These are phyloP conservation scores for Arbacia lixula DNA, from an alignment of 53 echinoderm and acorn worm species.

Conservation along the genomic window DNA sequence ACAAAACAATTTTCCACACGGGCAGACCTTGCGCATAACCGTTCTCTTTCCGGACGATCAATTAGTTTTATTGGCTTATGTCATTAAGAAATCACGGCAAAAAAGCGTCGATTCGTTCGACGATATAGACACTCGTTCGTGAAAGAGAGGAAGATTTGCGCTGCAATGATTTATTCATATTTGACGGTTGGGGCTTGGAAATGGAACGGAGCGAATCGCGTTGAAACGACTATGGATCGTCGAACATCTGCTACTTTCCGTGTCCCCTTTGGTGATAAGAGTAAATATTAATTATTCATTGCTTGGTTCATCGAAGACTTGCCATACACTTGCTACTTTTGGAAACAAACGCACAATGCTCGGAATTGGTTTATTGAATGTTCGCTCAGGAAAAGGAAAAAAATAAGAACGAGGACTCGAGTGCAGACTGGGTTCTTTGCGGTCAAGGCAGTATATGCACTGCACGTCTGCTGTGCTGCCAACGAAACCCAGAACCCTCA, in stretches of 20 bases:
- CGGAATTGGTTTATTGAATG: too few species aligned
- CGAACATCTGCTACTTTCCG: slow-evolving; percentile 1
- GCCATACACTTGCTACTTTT: too few species aligned
- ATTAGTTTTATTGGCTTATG: slow-evolving; percentile 31
- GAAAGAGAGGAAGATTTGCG: neutral
- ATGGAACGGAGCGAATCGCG: slow-evolving; percentile 13
- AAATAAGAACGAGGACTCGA: too few species aligned
- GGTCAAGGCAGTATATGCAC: too few species aligned
- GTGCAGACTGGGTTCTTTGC: too few species aligned
- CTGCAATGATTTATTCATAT: slow-evolving; percentile 27
- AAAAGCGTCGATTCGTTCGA: neutral
- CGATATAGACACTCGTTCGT: slow-evolving; percentile 7
- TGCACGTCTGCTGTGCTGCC: slow-evolving; percentile 26
- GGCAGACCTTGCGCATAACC: neutral
- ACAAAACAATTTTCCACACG: too few species aligned
- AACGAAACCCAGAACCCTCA: neutral
- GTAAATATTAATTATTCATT: slow-evolving; percentile 52
- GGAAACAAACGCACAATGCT: too few species aligned
- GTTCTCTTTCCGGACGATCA: neutral
- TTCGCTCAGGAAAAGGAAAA: too few species aligned
- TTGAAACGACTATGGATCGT: neutral
- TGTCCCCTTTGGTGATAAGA: slow-evolving; percentile 23
- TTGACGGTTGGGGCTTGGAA: slow-evolving; percentile 9
- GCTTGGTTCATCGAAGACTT: too few species aligned
- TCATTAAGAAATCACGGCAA: slow-evolving; percentile 25